These are phyloP conservation scores for Neocrepidodera transversa DNA, from an alignment of 2,888 invertebrate genomes.

Conservation along the genomic window DNA sequence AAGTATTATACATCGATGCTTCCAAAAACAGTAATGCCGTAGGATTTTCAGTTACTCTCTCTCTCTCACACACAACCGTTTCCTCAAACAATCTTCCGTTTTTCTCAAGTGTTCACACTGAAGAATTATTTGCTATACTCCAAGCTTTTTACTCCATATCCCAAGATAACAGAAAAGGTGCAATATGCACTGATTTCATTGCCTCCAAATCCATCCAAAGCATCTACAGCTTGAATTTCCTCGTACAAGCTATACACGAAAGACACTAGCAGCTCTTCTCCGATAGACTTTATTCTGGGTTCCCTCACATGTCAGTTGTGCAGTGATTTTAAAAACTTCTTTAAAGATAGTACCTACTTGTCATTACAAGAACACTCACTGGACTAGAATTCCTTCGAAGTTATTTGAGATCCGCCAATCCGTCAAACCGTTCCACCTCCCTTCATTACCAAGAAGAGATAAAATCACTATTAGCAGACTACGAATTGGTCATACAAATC, in stretches of 20 bases:
- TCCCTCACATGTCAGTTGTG: neutral
- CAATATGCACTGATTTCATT: too few relatives aligned
- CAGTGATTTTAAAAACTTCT: neutral
- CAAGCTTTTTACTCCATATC: neutral
- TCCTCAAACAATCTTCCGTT: neutral
- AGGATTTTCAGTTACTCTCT: conserved; percentile 1
- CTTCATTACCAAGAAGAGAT: neutral
- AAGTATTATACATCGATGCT: conserved; percentile 6
- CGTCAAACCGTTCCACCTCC: neutral
- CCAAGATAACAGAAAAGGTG: too few relatives aligned
- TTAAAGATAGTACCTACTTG: neutral
- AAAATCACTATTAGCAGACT: neutral
- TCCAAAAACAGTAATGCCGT: neutral
- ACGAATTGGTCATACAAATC: neutral
- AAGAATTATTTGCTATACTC: conserved; percentile 1
- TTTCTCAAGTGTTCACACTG: neutral
- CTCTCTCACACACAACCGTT: neutral
- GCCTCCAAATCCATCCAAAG: too few relatives aligned
- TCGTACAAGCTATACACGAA: too few relatives aligned
- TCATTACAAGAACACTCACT: neutral
- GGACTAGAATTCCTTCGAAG: neutral
- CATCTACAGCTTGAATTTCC: too few relatives aligned
- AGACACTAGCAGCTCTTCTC: too few relatives aligned
- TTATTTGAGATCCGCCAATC: neutral
- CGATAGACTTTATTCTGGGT: too few relatives aligned